These are phyloP conservation scores for Caenorhabditis latens DNA, from an alignment of 1,140 invertebrate species.

Conservation along the genomic window DNA sequence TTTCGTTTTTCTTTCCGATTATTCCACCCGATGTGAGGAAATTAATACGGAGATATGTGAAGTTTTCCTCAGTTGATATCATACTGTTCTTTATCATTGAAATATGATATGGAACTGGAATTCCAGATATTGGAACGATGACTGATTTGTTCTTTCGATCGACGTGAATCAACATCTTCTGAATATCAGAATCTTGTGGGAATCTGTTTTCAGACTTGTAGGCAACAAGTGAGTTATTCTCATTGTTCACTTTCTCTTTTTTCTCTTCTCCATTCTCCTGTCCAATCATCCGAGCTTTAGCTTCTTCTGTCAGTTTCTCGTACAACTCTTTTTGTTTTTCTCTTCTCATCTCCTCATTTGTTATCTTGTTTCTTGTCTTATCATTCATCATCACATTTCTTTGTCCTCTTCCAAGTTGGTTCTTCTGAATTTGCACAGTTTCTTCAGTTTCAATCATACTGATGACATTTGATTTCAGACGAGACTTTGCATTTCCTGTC, in stretches of 20 bases:
- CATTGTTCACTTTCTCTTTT: conserved; percentile 82
- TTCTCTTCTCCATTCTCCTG: conserved; percentile 83
- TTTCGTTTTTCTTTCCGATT: conserved; percentile 88
- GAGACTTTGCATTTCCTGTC: conserved; percentile 87
- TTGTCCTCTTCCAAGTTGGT: conserved; percentile 86
- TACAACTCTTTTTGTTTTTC: conserved; percentile 96
- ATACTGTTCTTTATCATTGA: conserved; percentile 88
- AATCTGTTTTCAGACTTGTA: conserved; percentile 93
- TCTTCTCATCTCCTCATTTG: conserved; percentile 95
- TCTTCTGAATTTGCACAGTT: conserved; percentile 79
- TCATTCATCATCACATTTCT: conserved; percentile 93
- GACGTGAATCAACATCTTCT: conserved; percentile 93
- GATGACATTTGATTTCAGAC: conserved; percentile 95
- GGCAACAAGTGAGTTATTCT: conserved; percentile 91
- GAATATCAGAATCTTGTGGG: conserved; percentile 92
- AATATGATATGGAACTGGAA: conserved; percentile 97
- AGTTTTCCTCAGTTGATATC: conserved; percentile 90
- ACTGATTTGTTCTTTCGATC: conserved; percentile 81
- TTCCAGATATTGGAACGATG: conserved; percentile 94
- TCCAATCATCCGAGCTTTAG: conserved; percentile 89
- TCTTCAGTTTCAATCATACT: conserved; percentile 83
- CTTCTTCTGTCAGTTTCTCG: conserved; percentile 89
- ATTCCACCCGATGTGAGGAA: conserved; percentile 95
- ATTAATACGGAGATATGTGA: conserved; percentile 97
- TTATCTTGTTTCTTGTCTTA: conserved; percentile 93